A percentile compares a stretch with the other conserved stretches of the same genome.
Evolutionary conservation across 1,140 invertebrate species (phyloP).

Genomic region (Plutomurus gul): DNA sequence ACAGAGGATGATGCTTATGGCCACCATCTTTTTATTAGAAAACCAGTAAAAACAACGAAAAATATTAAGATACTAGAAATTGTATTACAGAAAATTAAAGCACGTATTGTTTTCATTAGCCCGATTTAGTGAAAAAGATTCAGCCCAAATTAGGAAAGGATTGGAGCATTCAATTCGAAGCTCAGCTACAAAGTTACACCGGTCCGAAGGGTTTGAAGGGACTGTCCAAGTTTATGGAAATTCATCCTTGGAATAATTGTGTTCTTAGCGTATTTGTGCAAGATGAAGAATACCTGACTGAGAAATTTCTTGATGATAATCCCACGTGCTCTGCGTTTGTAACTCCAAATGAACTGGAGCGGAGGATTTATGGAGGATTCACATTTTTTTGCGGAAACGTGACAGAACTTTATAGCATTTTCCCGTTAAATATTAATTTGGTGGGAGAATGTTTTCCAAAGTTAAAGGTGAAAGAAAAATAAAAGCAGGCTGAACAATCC

Average conservation of each 20-base stretch:
- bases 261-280: not conserved
- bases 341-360: constrained; percentile 19
- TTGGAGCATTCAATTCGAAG: constrained; percentile 23
- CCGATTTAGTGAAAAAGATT: not conserved
- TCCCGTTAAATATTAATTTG: constrained; percentile 39
- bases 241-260: constrained; percentile 38
- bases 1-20: constrained; percentile 36
- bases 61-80: not conserved
- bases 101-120: not conserved
- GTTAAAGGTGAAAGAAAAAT: not conserved
- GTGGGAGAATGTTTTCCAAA: constrained; percentile 32
- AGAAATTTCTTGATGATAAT: not conserved
- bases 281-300: not conserved
- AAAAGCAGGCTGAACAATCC: not conserved
- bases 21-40: constrained; percentile 40
- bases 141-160: not conserved
- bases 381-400: constrained; percentile 3
- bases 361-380: constrained; percentile 35
- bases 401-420: constrained; percentile 41
- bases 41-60: not conserved
- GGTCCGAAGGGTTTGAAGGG: constrained; percentile 21
- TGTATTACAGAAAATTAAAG: not conserved
- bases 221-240: constrained; percentile 28
- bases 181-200: constrained; percentile 3
- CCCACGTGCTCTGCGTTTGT: not conserved